Percentiles rank a stretch among this genome's conserved stretches.
Conservation (phyloP, 2,113 vertebrate species). For the Colossoma macropomum region DNA sequence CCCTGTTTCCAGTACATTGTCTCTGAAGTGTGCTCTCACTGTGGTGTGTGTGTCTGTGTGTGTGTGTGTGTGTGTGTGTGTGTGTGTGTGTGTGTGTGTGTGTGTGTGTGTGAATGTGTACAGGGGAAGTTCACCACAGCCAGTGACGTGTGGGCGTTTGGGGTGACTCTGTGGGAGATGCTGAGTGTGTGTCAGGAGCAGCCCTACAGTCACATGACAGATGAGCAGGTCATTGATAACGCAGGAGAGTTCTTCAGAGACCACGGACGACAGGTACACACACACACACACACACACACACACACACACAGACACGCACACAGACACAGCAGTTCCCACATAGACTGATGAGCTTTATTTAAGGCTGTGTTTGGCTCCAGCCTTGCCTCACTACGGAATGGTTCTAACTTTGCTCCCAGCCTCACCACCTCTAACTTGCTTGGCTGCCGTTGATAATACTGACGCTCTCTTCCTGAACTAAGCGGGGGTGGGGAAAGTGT, state of each 20-base stretch:
- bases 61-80: not conserved
- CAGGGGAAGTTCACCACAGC: slow-evolving; percentile 94
- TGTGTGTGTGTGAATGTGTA: not conserved
- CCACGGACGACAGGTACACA: slow-evolving; percentile 87
- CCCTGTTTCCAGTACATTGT: too few relatives aligned
- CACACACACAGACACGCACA: not conserved
- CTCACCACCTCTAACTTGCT: too few relatives aligned
- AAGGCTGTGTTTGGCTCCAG: too few relatives aligned
- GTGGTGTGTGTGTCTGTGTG: too few relatives aligned
- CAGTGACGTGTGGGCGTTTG: slow-evolving; percentile 93
- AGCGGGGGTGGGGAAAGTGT: too few relatives aligned
- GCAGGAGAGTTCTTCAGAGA: slow-evolving; percentile 92
- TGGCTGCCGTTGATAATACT: too few relatives aligned
- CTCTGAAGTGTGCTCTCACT: too few relatives aligned
- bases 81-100: not conserved
- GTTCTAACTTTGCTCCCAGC: too few relatives aligned
- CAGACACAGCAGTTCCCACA: too few relatives aligned
- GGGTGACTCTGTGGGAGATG: slow-evolving; percentile 94
- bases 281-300: slow-evolving; percentile 1
- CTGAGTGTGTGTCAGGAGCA: slow-evolving; percentile 91
- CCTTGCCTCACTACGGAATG: too few relatives aligned
- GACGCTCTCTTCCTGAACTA: too few relatives aligned
- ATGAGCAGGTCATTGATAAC: slow-evolving; percentile 93
- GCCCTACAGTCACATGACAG: slow-evolving; percentile 88
- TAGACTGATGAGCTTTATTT: too few relatives aligned